Percentiles rank a stretch among this genome's conserved stretches.
These are phyloP conservation scores for Leptosomus discolor DNA, from an alignment of 2,113 vertebrate species.

Conservation along the genomic window DNA sequence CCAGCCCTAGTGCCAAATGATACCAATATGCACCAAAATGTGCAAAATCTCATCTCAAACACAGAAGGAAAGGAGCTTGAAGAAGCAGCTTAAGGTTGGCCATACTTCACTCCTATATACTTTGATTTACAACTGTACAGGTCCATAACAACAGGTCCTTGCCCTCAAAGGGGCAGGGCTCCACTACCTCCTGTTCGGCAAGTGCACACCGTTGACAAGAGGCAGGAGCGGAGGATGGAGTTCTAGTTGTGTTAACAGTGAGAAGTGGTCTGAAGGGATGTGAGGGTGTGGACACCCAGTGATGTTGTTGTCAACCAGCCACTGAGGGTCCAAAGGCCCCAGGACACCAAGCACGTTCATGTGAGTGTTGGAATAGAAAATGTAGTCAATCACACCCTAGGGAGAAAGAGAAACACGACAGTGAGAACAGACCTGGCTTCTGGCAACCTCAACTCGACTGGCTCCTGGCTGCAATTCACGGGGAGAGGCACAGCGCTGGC, in stretches of 20 bases:
- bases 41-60: slow-evolving; percentile 78
- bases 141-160: slow-evolving; percentile 68
- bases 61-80: slow-evolving; percentile 80
- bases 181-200: slow-evolving; percentile 92
- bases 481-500: neutral
- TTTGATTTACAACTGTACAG: slow-evolving; percentile 83
- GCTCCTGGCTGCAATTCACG: neutral
- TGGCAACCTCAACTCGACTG: neutral
- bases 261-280: slow-evolving; percentile 99
- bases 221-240: slow-evolving; percentile 83
- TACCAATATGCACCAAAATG: slow-evolving; percentile 79
- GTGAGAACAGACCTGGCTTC: neutral
- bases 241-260: slow-evolving; percentile 97
- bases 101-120: slow-evolving; percentile 89
- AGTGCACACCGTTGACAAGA: slow-evolving; percentile 91
- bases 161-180: slow-evolving; percentile 60
- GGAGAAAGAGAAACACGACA: slow-evolving; percentile 13
- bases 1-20: slow-evolving; percentile 85
- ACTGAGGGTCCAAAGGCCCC: slow-evolving; percentile 95
- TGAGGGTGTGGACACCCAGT: slow-evolving; percentile 98
- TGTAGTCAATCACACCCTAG: slow-evolving; percentile 99
- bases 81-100: slow-evolving; percentile 80
- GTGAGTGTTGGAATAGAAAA: slow-evolving; percentile 98
- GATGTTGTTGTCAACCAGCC: slow-evolving; percentile 97
- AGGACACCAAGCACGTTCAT: slow-evolving; percentile 94